These are phyloP conservation scores for Regulus satrapa DNA, from an alignment of 2,113 vertebrate genomes.

Conservation along the genomic window DNA sequence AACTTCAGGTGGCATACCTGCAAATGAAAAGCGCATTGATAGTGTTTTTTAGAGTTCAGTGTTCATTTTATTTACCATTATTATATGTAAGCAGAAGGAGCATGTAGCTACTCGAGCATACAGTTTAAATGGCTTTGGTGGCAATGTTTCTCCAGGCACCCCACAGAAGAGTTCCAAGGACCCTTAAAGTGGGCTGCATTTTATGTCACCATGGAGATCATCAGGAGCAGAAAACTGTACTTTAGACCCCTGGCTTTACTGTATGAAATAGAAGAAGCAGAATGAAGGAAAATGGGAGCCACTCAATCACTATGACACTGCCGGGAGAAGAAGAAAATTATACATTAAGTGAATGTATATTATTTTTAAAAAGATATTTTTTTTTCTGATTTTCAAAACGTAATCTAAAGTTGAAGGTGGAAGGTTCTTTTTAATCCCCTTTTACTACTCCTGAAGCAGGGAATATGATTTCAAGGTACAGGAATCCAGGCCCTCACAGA, in stretches of 20 bases:
- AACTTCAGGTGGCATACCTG: neutral
- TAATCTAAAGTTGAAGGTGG: neutral
- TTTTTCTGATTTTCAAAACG: neutral
- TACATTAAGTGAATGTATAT: neutral
- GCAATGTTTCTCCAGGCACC: neutral
- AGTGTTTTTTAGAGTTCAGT: neutral
- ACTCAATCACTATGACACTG: neutral
- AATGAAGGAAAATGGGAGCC: neutral
- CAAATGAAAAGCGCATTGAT: neutral
- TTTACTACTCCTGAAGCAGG: neutral
- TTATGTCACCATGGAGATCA: neutral
- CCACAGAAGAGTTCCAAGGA: neutral
- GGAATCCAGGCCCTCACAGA: neutral
- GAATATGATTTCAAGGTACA: neutral
- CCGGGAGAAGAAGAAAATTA: neutral
- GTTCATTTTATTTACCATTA: neutral
- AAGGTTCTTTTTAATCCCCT: neutral
- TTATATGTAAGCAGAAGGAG: neutral
- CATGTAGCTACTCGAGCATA: neutral
- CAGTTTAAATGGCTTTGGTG: neutral
- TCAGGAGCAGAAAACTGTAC: neutral
- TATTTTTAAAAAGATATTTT: neutral
- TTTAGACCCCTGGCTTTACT: neutral
- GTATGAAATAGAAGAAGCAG: neutral
- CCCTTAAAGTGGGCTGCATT: neutral